Evolutionary conservation across 2,113 vertebrate species (phyloP).

Genomic region (Nerophis ophidion): DNA sequence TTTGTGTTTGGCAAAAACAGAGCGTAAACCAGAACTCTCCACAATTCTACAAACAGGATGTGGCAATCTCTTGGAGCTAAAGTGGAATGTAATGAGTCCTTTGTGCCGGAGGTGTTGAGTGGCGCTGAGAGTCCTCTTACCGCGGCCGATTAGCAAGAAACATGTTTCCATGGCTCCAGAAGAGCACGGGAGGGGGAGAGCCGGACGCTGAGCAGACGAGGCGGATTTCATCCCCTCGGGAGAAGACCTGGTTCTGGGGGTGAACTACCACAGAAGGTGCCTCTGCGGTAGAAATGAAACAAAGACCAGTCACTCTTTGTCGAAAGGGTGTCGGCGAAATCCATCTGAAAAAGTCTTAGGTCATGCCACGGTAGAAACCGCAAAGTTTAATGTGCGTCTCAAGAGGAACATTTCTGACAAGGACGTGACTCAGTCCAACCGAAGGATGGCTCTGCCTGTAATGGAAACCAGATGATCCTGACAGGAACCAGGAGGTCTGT

Average conservation of each 20-base stretch:
- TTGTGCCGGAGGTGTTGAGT: conserved; percentile 54
- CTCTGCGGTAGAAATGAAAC: conserved; percentile 63
- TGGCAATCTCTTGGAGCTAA: conserved; percentile 29
- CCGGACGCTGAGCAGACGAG: conserved; percentile 79
- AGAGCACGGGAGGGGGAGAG: conserved; percentile 69
- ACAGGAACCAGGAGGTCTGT: conserved; percentile 28
- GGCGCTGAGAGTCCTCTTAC: conserved; percentile 58
- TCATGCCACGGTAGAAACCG: conserved; percentile 18
- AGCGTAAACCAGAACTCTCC: conserved; percentile 18
- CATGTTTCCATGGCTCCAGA: conserved; percentile 79
- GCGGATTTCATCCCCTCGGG: conserved; percentile 74
- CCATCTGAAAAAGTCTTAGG: conserved; percentile 30
- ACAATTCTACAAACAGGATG: conserved; percentile 43
- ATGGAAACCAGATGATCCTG: conserved; percentile 66
- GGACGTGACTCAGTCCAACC: conserved; percentile 44
- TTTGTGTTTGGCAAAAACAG: conserved; percentile 4
- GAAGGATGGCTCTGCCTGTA: conserved; percentile 34
- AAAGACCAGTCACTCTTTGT: conserved; percentile 37
- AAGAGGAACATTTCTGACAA: conserved; percentile 41
- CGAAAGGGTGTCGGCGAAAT: conserved; percentile 20
- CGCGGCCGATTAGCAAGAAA: conserved; percentile 65
- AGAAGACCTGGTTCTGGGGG: conserved; percentile 68
- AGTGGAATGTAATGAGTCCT: conserved; percentile 44
- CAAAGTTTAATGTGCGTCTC: conserved; percentile 35
- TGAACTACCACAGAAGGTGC: conserved; percentile 75